Percentiles rank a stretch among this genome's conserved stretches.
Evolutionary conservation across 2,113 vertebrate genomes (phyloP).

Genomic region (Stigmatopora nigra): DNA sequence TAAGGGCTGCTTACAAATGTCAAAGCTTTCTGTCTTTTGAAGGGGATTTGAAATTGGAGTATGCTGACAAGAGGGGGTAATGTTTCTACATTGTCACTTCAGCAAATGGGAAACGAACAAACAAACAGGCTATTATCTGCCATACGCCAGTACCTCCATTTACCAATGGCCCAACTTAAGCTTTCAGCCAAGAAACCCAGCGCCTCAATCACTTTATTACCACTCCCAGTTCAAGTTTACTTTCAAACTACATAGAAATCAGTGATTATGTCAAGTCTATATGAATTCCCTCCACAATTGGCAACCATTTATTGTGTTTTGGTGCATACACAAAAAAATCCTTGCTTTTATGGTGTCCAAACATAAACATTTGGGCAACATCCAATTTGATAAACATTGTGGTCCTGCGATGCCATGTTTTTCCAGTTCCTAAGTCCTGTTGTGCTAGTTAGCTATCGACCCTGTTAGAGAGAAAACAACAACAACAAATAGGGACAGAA

Average conservation of each 20-base stretch:
- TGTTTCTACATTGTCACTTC: conserved; percentile 30
- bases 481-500: conserved; percentile 34
- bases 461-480: neutral
- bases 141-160: neutral
- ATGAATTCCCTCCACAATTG: no score
- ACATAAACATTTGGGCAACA: neutral
- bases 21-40: conserved; percentile 61
- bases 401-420: neutral
- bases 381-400: neutral
- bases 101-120: conserved; percentile 33
- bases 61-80: conserved; percentile 26
- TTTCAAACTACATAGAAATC: no score
- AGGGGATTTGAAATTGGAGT: conserved; percentile 51
- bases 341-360: neutral
- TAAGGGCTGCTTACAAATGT: conserved; percentile 67
- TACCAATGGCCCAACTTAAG: neutral
- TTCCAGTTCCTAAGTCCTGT: neutral
- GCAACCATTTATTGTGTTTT: no score
- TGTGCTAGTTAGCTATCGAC: neutral
- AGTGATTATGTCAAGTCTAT: no score
- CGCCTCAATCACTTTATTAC: no score
- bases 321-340: no score
- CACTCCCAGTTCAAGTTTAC: no score
- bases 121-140: conserved; percentile 58
- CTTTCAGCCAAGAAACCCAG: no score